Percentiles rank a stretch among this genome's conserved stretches.
These are phyloP conservation scores for Phortica okadai DNA, from an alignment of 2,888 invertebrate species.

Conservation along the genomic window DNA sequence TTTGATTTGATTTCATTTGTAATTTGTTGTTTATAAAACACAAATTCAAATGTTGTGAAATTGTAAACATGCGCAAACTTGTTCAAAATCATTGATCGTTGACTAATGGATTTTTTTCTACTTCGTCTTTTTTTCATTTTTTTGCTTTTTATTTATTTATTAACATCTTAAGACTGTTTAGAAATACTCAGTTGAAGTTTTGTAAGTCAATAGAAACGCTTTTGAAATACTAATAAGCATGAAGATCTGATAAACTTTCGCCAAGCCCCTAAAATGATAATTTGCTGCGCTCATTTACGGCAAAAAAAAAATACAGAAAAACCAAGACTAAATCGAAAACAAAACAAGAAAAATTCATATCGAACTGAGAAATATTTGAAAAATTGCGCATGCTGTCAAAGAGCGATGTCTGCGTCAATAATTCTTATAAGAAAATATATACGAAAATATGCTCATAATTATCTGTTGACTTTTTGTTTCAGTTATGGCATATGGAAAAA, in stretches of 20 bases:
- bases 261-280: constrained; percentile 17
- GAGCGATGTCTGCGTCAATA: background rate
- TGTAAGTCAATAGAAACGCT: constrained; percentile 4
- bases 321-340: too few species aligned
- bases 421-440: too few species aligned
- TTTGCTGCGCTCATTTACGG: background rate
- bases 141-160: background rate
- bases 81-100: constrained; percentile 41
- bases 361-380: background rate
- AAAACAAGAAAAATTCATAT: background rate
- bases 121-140: background rate
- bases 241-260: constrained; percentile 24
- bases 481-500: too few species aligned
- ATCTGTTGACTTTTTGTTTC: background rate
- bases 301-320: background rate
- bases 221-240: constrained; percentile 15
- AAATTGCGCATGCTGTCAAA: background rate
- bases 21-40: constrained; percentile 51
- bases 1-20: constrained; percentile 59
- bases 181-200: background rate
- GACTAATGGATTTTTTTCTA: constrained; percentile 55
- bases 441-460: background rate
- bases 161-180: background rate
- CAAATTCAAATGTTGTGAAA: constrained; percentile 52
- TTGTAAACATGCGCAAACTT: constrained; percentile 55